Evolutionary conservation across 2,797 vertebrate species (phyloP), one percentile per base, ranked within the genome.

Genomic region (Malacoraja senta): DNA sequence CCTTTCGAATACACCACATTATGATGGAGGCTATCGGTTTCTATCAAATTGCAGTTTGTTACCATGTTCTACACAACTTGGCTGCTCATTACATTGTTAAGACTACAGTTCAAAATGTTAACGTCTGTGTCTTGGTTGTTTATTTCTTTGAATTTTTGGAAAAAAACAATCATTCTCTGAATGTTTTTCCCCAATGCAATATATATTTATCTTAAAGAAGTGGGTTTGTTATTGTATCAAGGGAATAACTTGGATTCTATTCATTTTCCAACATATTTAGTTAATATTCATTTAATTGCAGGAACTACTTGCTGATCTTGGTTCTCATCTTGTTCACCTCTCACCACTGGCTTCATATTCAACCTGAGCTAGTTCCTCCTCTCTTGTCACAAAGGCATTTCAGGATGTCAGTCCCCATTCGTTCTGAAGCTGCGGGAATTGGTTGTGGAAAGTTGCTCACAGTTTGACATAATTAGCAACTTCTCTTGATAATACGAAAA

Each of bases 221-320:
- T 13, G 1, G 12, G 19, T 86, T 17, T 86, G 17, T 63, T 86
- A 32, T 61, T 65, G 61, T 17, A 29, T 15, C 63, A 32, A 86
- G 63, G 61, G 12, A 86, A 86, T n/a, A 65, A 86, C 29, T 86
- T 58, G 19, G 61, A 86, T 86, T n/a, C n/a, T 65, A 86, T 86
- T 61, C 83, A 61, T 29, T 84, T 77, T 86, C 63, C 83, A 86
- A 63, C 63, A 4, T 86, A 86, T 29, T 86, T 86, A 63, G 58
- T 29, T 63, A 63, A 86, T n/a, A 65, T 86, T 15, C 6, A 86
- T 58, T 29, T n/a, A 17, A n/a, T 86, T 86, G 83, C 58, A 86
- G 61, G 29, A 7, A 32, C 58, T n/a, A n/a, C 61, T 26, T 61
- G 26, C 29, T 86, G 58, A 86, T 65, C 58, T 86, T 61, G 81